Conservation (phyloP, 1,140 invertebrate genomes). For the Drosophila ironensis region DNA sequence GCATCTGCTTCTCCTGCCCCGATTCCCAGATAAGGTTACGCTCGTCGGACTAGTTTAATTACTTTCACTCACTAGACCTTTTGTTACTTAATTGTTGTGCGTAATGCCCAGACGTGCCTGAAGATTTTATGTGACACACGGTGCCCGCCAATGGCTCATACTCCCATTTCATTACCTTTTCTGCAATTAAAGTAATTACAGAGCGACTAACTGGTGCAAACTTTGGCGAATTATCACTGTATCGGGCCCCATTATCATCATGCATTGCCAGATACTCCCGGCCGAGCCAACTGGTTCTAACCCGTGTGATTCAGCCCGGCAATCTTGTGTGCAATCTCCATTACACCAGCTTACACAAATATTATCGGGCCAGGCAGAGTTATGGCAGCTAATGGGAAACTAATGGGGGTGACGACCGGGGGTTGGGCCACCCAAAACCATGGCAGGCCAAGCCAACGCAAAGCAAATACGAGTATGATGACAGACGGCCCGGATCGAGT, state of each 20-base stretch:
- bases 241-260: not conserved
- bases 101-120: slow-evolving; percentile 23
- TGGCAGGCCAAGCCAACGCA: too few relatives aligned
- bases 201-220: not conserved
- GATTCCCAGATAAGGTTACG: slow-evolving; percentile 47
- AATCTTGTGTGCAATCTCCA: slow-evolving; percentile 20
- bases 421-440: too few relatives aligned
- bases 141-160: not conserved
- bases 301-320: slow-evolving; percentile 13
- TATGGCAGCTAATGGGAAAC: slow-evolving; percentile 27
- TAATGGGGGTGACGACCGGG: slow-evolving; percentile 11
- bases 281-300: slow-evolving; percentile 1
- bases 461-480: too few relatives aligned
- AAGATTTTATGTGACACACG: not conserved
- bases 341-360: slow-evolving; percentile 7
- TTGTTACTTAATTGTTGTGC: slow-evolving; percentile 21
- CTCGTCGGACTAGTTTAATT: slow-evolving; percentile 28
- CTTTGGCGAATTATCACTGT: not conserved
- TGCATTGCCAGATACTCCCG: not conserved
- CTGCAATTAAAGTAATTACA: not conserved
- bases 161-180: not conserved
- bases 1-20: slow-evolving; percentile 11
- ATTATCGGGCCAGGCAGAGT: slow-evolving; percentile 11
- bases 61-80: slow-evolving; percentile 14
- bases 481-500: slow-evolving; percentile 11